Evolutionary conservation across 2,113 vertebrate genomes (phyloP).

Genomic region (Amphilophus citrinellus): DNA sequence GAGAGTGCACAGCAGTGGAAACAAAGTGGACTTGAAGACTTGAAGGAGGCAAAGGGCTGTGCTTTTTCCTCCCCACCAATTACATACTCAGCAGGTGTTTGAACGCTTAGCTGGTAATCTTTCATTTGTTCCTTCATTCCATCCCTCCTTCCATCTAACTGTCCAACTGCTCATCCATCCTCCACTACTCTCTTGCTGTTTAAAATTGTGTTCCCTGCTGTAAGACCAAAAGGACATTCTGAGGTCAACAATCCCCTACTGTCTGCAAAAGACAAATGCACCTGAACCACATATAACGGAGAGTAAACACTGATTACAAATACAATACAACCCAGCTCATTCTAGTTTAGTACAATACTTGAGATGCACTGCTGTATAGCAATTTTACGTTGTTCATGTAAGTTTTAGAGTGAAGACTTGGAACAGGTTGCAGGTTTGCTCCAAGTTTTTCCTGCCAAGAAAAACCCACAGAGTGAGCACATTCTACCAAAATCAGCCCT

Average conservation of each 20-base stretch:
- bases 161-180: slow-evolving; percentile 20
- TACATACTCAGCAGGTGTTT: slow-evolving; percentile 57
- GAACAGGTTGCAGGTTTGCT: too few relatives aligned
- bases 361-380: too few relatives aligned
- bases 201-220: slow-evolving; percentile 14
- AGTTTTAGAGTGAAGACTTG: too few relatives aligned
- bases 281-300: background rate
- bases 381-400: too few relatives aligned
- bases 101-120: slow-evolving; percentile 46
- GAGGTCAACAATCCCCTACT: background rate
- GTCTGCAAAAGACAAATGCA: background rate
- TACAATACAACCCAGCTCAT: too few relatives aligned
- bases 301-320: background rate
- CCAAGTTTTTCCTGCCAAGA: too few relatives aligned
- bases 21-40: slow-evolving; percentile 15
- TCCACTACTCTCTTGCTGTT: slow-evolving; percentile 5
- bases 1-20: slow-evolving; percentile 7
- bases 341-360: too few relatives aligned
- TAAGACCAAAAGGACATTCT: background rate
- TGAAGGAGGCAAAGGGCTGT: slow-evolving; percentile 13
- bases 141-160: slow-evolving; percentile 17
- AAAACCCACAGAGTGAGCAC: too few relatives aligned
- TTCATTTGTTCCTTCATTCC: slow-evolving; percentile 6
- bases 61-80: slow-evolving; percentile 46
- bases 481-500: too few relatives aligned